These are phyloP conservation scores for Parasteatoda tepidariorum DNA, from an alignment of 1,140 invertebrate genomes.

Conservation along the genomic window DNA sequence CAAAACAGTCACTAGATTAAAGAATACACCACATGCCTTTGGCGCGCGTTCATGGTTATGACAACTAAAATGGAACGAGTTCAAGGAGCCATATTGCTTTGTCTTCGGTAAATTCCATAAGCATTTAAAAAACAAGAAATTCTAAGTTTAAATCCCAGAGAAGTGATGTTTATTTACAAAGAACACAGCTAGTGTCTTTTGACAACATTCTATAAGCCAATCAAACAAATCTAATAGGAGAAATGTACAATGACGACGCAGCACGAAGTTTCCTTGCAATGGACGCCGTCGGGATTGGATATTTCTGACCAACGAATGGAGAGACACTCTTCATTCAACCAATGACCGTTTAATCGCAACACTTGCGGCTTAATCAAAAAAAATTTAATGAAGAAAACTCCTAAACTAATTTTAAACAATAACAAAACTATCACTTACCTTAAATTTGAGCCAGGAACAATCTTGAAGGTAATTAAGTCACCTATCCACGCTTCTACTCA, in stretches of 20 bases:
- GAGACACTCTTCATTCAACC: slow-evolving; percentile 35
- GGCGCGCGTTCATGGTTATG: too few relatives aligned
- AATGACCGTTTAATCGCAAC: slow-evolving; percentile 52
- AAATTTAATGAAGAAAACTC: not conserved
- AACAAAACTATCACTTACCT: too few relatives aligned
- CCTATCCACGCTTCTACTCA: too few relatives aligned
- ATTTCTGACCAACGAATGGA: slow-evolving; percentile 59
- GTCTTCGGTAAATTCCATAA: not conserved
- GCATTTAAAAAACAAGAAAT: not conserved
- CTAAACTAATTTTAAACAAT: too few relatives aligned
- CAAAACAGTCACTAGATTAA: too few relatives aligned
- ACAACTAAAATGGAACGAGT: not conserved
- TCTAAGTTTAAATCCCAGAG: not conserved
- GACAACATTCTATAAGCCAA: slow-evolving; percentile 2
- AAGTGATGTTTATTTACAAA: not conserved
- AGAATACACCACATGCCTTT: too few relatives aligned
- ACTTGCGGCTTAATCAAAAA: slow-evolving; percentile 44
- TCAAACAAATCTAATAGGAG: slow-evolving; percentile 28
- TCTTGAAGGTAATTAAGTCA: too few relatives aligned
- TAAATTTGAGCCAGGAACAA: too few relatives aligned
- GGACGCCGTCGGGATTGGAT: slow-evolving; percentile 58
- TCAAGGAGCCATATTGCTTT: not conserved
- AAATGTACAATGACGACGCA: slow-evolving; percentile 30
- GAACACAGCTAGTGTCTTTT: not conserved
- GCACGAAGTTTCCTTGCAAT: slow-evolving; percentile 47